Percentiles rank a stretch among this genome's conserved stretches.
Evolutionary conservation across 1,140 invertebrate genomes (phyloP).

Genomic region (Sarcophaga peregrina): DNA sequence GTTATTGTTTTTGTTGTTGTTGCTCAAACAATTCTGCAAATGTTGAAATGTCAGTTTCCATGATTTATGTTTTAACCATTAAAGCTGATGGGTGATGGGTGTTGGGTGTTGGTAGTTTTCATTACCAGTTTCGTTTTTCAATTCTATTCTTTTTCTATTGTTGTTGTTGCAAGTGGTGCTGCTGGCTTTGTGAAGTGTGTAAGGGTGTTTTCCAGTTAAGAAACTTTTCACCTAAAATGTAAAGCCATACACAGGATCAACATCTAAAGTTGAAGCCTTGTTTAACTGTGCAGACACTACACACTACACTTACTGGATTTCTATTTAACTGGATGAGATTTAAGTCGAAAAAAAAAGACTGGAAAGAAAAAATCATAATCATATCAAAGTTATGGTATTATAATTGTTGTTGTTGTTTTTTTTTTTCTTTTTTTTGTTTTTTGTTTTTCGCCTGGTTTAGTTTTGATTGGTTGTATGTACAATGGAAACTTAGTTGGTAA

Average conservation of each 20-base stretch:
- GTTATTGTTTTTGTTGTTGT: not conserved
- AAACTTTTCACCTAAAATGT: no score
- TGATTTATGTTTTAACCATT: constrained; percentile 64
- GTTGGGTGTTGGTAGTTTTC: constrained; percentile 45
- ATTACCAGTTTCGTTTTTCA: constrained; percentile 34
- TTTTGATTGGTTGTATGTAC: constrained; percentile 12
- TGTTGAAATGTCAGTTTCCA: constrained; percentile 64
- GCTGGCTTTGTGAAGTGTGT: not conserved
- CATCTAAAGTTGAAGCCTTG: constrained; percentile 1
- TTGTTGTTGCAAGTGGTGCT: constrained; percentile 8
- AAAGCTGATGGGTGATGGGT: constrained; percentile 50
- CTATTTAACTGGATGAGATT: constrained; percentile 20
- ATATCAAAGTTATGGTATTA: not conserved
- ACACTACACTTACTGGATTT: not conserved
- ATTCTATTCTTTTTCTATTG: constrained; percentile 8
- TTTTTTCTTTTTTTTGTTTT: no score
- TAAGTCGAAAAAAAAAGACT: not conserved
- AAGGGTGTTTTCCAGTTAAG: no score
- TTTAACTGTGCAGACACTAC: not conserved
- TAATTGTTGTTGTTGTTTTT: not conserved
- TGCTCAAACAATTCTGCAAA: constrained; percentile 54
- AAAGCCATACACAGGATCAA: not conserved
- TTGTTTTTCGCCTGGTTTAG: not conserved
- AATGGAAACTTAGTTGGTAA: no score
- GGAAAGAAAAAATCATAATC: constrained; percentile 25